Evolutionary conservation across 2,888 invertebrate species (phyloP).

Genomic region (Drosophila barbarae): DNA sequence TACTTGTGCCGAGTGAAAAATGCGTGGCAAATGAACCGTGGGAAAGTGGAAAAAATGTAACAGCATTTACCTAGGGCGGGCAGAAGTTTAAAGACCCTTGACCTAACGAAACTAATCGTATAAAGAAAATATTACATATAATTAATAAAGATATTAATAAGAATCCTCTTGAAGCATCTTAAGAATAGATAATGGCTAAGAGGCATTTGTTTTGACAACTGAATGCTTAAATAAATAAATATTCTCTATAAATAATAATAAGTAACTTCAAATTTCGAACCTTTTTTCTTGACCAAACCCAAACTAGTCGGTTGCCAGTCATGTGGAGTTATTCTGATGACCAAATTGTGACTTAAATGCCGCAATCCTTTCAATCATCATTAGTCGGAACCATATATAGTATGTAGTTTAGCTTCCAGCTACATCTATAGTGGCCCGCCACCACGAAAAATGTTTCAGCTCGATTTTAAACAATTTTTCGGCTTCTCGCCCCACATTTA

Average conservation of each 20-base stretch:
- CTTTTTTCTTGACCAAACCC: neutral
- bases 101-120: neutral
- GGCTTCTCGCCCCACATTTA: conserved; percentile 39
- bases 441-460: conserved; percentile 30
- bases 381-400: conserved; percentile 7
- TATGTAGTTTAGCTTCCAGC: neutral
- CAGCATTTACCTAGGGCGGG: neutral
- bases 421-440: conserved; percentile 14
- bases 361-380: conserved; percentile 32
- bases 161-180: neutral
- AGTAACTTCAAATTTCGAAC: neutral
- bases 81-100: too few species aligned
- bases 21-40: too few species aligned
- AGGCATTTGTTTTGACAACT: neutral
- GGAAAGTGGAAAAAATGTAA: conserved; percentile 5
- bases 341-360: conserved; percentile 7
- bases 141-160: too few species aligned
- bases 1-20: too few species aligned
- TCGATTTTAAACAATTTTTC: conserved; percentile 62
- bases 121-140: neutral
- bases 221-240: neutral
- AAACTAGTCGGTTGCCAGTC: neutral
- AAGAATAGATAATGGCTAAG: neutral
- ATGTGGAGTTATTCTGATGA: neutral
- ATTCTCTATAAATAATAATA: neutral